A percentile compares a stretch with the other conserved stretches of the same genome.
Evolutionary conservation across 23 tunicate species (phyloP).

Genomic region (Pegea sp.): DNA sequence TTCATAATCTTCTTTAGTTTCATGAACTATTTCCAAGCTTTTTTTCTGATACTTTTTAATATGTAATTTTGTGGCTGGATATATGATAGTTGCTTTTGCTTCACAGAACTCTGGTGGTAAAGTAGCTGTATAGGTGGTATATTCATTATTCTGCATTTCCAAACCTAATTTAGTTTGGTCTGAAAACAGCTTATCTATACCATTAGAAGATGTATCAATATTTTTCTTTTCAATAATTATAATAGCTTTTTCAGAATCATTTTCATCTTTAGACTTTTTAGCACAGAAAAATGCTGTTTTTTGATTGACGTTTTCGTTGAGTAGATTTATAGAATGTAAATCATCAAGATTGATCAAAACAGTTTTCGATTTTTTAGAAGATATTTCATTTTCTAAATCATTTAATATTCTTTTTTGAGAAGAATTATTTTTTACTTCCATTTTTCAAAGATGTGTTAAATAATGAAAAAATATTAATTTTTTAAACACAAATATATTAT

Average conservation of each 20-base stretch:
- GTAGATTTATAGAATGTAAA: too few relatives aligned
- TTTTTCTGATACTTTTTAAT: slow-evolving; percentile 44
- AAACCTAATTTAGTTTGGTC: slow-evolving; percentile 20
- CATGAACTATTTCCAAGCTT: slow-evolving; percentile 22
- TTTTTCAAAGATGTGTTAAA: too few relatives aligned
- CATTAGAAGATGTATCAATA: slow-evolving; percentile 16
- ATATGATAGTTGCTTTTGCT: slow-evolving; percentile 61
- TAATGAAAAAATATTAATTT: too few relatives aligned
- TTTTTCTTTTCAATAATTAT: slow-evolving; percentile 63
- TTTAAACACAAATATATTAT: too few relatives aligned
- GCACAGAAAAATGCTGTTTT: background rate
- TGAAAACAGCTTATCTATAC: slow-evolving; percentile 15
- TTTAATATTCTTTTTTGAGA: too few relatives aligned
- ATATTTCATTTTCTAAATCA: too few relatives aligned
- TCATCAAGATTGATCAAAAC: too few relatives aligned
- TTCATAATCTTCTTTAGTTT: slow-evolving; percentile 48
- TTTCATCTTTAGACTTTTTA: background rate
- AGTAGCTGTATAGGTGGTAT: slow-evolving; percentile 35
- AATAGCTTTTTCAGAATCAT: slow-evolving; percentile 22
- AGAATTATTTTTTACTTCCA: too few relatives aligned
- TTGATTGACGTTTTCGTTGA: background rate
- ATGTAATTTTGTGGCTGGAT: slow-evolving; percentile 80
- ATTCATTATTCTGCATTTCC: slow-evolving; percentile 45
- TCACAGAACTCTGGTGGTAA: slow-evolving; percentile 8
- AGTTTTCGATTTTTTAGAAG: too few relatives aligned